phyloP scores from a whole-genome alignment of 2,888 invertebrate species.

The Acleris holmiana region DNA sequence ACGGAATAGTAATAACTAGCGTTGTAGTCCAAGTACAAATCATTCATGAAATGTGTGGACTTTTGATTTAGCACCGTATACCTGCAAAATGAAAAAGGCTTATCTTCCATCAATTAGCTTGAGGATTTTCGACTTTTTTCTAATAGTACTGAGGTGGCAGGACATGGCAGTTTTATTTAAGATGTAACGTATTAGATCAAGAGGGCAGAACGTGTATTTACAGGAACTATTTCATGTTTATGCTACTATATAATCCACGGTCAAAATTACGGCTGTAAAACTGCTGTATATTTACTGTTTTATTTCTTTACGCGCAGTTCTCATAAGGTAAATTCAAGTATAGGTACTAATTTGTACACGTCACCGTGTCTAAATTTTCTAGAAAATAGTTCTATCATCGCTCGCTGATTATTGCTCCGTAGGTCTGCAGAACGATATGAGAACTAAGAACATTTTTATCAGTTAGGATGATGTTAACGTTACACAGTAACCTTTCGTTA shows the following conservation, averaged over 20 bases:
- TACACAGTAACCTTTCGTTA: conserved; percentile 7
- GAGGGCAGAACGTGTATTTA: conserved; percentile 48
- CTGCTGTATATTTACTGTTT: not conserved
- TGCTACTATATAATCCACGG: conserved; percentile 22
- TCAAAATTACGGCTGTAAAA: conserved; percentile 14
- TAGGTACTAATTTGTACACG: too few species aligned
- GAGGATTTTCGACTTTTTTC: too few species aligned
- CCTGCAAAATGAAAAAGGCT: too few species aligned
- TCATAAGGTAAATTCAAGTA: too few species aligned
- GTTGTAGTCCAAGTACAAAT: conserved; percentile 68
- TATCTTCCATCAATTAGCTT: too few species aligned
- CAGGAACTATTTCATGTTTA: conserved; percentile 44
- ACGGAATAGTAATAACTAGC: conserved; percentile 46
- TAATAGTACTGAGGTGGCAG: too few species aligned
- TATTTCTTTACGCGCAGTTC: not conserved
- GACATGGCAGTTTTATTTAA: too few species aligned
- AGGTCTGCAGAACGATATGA: too few species aligned
- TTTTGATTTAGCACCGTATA: conserved; percentile 42
- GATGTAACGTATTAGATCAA: too few species aligned
- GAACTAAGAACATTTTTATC: not conserved
- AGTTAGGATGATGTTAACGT: not conserved
- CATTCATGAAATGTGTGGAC: conserved; percentile 67
- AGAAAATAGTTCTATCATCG: too few species aligned
- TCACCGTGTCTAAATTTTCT: too few species aligned
- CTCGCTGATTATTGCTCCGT: too few species aligned